A percentile compares a stretch with the other conserved stretches of the same genome.
Evolutionary conservation across 2,113 vertebrate species (phyloP).

Genomic region (Synodontis membranacea): DNA sequence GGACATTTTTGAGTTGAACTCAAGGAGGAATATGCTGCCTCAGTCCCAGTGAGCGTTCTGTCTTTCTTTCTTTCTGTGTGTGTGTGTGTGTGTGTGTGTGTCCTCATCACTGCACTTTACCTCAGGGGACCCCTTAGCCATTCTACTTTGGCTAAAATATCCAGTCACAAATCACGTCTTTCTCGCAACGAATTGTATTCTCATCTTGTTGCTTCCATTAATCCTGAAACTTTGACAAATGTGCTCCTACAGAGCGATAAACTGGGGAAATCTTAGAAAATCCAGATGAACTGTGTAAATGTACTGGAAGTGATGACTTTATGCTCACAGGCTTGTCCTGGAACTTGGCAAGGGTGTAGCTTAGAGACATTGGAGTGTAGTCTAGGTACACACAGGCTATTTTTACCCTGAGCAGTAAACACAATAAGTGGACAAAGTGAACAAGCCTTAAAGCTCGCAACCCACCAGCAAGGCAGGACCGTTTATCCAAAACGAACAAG

Average conservation of each 20-base stretch:
- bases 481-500: constrained; percentile 2
- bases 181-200: constrained; percentile 38
- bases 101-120: constrained; percentile 24
- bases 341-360: not conserved
- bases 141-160: constrained; percentile 42
- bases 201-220: constrained; percentile 35
- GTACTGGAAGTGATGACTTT: constrained; percentile 3
- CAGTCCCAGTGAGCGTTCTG: constrained; percentile 42
- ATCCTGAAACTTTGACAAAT: constrained; percentile 39
- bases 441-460: constrained; percentile 23
- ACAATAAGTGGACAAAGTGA: constrained; percentile 32
- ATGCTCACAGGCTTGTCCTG: constrained; percentile 3
- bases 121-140: constrained; percentile 34
- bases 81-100: not conserved
- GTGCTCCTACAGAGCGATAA: constrained; percentile 31
- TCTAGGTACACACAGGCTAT: constrained; percentile 2
- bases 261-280: not conserved
- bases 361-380: constrained; percentile 20
- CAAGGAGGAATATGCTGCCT: constrained; percentile 62
- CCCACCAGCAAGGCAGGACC: not conserved
- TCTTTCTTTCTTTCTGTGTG: constrained; percentile 10
- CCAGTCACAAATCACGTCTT: constrained; percentile 44
- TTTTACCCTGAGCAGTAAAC: constrained; percentile 11
- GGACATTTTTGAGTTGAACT: constrained; percentile 69
- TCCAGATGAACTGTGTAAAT: constrained; percentile 31